Percentiles rank a stretch among this genome's conserved stretches.
These are phyloP conservation scores for Sebastes kiyomatsui DNA, from an alignment of 2,797 vertebrate species.

Conservation along the genomic window DNA sequence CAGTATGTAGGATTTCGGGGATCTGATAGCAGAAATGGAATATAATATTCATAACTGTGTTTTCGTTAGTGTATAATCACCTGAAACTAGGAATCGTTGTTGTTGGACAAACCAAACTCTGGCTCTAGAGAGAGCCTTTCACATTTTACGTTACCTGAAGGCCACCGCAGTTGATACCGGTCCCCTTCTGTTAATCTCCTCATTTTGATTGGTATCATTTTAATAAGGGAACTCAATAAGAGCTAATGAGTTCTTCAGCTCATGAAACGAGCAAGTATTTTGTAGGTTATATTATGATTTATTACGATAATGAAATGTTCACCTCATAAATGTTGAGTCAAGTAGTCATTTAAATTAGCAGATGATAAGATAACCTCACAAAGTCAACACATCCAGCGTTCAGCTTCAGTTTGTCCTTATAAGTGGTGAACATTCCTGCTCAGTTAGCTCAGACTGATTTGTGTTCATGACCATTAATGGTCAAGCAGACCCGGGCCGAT, in stretches of 20 bases:
- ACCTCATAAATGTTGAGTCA: not conserved
- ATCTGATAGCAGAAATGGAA: no score
- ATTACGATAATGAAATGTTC: not conserved
- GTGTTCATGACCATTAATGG: conserved; percentile 67
- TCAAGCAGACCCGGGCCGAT: not conserved
- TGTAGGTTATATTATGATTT: not conserved
- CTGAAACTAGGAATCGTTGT: no score
- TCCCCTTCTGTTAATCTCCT: not conserved
- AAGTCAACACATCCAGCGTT: not conserved
- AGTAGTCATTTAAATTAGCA: not conserved
- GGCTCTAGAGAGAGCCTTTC: no score
- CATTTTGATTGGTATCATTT: not conserved
- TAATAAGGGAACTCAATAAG: not conserved
- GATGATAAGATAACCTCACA: not conserved
- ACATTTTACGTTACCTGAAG: no score
- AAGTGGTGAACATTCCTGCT: conserved; percentile 32
- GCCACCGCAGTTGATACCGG: not conserved
- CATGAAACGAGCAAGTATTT: not conserved
- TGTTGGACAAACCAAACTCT: no score
- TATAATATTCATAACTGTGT: no score
- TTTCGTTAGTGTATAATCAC: no score
- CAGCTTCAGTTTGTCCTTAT: conserved; percentile 16
- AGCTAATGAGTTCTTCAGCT: not conserved
- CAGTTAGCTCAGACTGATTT: not conserved
- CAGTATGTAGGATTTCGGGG: no score